Base-by-base conservation (phyloP, 2,888 invertebrate species). In the Scaptomyza flava region DNA sequence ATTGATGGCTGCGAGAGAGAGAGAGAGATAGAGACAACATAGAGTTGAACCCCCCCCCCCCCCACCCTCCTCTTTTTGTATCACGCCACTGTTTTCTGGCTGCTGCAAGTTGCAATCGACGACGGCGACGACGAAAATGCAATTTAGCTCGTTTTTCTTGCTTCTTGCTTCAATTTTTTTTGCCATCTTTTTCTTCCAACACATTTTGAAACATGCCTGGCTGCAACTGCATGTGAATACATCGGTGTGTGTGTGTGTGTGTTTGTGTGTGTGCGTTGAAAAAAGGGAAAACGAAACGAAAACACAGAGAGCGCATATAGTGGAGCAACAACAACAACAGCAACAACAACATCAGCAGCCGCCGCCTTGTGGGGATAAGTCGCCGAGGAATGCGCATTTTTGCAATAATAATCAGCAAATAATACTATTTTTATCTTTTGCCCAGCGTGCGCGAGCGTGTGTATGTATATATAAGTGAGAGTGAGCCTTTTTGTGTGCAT, bases 381-480 rank as follows among this genome's bases (percentile, higher is more conserved):
- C 62, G 74, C 74, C 65, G 69, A 73, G 84, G 82, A 89, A 89
- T 89, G 89, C 89, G 88, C 79, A 87, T 89, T 89, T 89, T 89
- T 88, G 87, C 86, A 89, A 88, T 88, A 88, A 89, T 89, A 89
- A 88, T 89, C 87, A 88, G 89, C 82, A 79, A 89, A 86, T 75
- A 89, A 87, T 89, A 86, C 88, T 88, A 88, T 88, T 88, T 88
- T 89, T 88, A 88, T 88, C 89, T 86, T 73, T 71, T 77, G 77
- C 66, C 78, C 87, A 84, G 84, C 68, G 69, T 56, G 41, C 14
- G 14, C 17, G n/a, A 43, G 17, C 58, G 36, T 43, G 17, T 38
- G 42, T 30, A 56, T 41, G 51, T 45, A 53, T 33, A 58, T 56
- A 63, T 38, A 57, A 46, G 61, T 27, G 48, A 33, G 60, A 30